Evolutionary conservation across 1,140 invertebrate genomes (phyloP).

Genomic region (Pseudomyrmex flavicornis): DNA sequence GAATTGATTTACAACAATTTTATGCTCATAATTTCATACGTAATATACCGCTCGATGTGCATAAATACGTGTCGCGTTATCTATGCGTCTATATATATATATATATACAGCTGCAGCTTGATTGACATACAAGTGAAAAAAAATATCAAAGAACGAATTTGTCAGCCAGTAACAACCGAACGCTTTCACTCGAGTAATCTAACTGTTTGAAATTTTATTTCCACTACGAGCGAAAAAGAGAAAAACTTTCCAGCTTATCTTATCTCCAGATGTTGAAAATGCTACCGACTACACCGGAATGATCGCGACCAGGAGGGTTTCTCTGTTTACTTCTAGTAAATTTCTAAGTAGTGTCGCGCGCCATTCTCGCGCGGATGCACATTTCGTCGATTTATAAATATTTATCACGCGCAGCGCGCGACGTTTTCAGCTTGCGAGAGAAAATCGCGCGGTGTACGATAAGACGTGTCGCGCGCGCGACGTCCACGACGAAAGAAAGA

Average conservation of each 20-base stretch:
- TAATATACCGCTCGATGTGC: constrained; percentile 15
- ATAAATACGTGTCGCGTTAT: not conserved
- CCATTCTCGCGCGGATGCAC: constrained; percentile 1
- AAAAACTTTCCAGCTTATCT: not conserved
- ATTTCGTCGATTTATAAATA: constrained; percentile 49
- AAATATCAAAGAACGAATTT: no score
- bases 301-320: not conserved
- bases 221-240: no score
- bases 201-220: not conserved
- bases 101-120: no score
- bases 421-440: constrained; percentile 16
- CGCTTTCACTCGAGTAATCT: not conserved
- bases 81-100: no score
- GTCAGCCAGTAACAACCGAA: no score
- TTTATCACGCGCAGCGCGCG: constrained; percentile 31
- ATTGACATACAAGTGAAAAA: no score
- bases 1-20: constrained; percentile 58
- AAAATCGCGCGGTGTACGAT: not conserved
- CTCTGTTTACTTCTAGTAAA: constrained; percentile 4
- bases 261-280: not conserved
- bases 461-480: not conserved
- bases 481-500: constrained; percentile 29
- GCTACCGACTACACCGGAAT: not conserved
- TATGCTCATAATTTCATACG: constrained; percentile 49
- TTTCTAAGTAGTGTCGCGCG: constrained; percentile 6